Evolutionary conservation across 2,888 invertebrate genomes (phyloP).

Genomic region (Nudaria mundana): DNA sequence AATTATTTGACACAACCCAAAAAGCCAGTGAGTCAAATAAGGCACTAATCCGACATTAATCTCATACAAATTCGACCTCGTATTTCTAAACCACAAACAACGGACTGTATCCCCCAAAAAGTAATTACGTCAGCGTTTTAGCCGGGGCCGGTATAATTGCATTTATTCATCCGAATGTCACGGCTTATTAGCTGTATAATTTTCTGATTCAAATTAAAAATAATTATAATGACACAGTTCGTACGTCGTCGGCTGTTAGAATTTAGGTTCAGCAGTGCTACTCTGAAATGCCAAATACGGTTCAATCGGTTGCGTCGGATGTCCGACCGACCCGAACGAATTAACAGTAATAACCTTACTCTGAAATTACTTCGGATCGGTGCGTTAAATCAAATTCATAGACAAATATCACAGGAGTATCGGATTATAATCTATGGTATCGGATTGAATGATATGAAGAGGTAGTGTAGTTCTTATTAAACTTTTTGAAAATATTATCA

Average conservation of each 20-base stretch:
- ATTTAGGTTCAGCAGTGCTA: too few relatives aligned
- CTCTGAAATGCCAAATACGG: too few relatives aligned
- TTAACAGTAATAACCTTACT: too few relatives aligned
- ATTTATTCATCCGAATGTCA: constrained; percentile 23
- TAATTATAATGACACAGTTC: neutral
- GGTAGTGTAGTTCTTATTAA: too few relatives aligned
- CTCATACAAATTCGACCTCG: constrained; percentile 25
- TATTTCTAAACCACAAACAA: constrained; percentile 2
- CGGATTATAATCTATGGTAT: too few relatives aligned
- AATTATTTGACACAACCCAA: neutral
- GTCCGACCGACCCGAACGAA: too few relatives aligned
- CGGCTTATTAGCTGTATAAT: constrained; percentile 25
- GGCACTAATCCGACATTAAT: constrained; percentile 21
- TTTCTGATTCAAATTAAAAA: constrained; percentile 7
- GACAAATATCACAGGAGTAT: too few relatives aligned
- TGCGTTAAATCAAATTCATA: too few relatives aligned
- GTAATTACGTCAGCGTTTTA: constrained; percentile 31
- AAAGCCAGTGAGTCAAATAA: constrained; percentile 4
- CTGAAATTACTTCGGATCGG: too few relatives aligned
- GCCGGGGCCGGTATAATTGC: constrained; percentile 27
- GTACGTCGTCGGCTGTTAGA: constrained; percentile 4
- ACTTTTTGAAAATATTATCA: too few relatives aligned
- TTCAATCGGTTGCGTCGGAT: too few relatives aligned
- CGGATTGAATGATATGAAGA: too few relatives aligned
- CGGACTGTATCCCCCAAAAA: constrained; percentile 19